phyloP scores from a whole-genome alignment of 2,888 invertebrate genomes.

The Zygothrica quintamaculata region DNA sequence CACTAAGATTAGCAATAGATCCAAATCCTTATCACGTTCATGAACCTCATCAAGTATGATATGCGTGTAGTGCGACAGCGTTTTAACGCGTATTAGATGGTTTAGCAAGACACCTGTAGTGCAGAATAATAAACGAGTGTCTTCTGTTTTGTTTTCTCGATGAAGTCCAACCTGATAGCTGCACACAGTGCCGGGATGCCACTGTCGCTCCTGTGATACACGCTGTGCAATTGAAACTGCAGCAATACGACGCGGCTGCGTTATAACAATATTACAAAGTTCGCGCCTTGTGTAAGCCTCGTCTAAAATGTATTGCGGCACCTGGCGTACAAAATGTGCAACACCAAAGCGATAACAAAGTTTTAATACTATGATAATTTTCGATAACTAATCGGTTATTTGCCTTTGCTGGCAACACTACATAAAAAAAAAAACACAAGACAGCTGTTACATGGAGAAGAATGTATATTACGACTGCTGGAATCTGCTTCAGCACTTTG shows the following conservation, averaged over 20 bases:
- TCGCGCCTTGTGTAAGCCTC: conserved; percentile 87
- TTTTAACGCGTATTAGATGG: conserved; percentile 88
- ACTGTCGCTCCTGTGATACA: conserved; percentile 92
- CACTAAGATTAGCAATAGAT: conserved; percentile 93
- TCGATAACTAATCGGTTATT: conserved; percentile 2
- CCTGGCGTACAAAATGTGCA: conserved; percentile 80
- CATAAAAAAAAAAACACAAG: too few relatives aligned
- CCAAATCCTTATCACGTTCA: conserved; percentile 96
- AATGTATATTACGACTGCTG: conserved; percentile 58
- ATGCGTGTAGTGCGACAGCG: conserved; percentile 92
- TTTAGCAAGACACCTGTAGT: conserved; percentile 96
- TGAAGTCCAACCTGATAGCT: conserved; percentile 91
- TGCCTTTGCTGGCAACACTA: background rate
- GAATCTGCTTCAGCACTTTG: conserved; percentile 50
- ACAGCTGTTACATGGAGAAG: conserved; percentile 43
- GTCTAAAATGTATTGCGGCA: conserved; percentile 97
- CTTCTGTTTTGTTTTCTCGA: conserved; percentile 45
- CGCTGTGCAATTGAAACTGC: conserved; percentile 94
- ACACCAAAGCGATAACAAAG: conserved; percentile 17
- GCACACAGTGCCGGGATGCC: conserved; percentile 92
- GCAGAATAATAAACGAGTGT: conserved; percentile 92
- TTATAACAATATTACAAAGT: conserved; percentile 94
- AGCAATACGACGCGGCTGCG: conserved; percentile 97
- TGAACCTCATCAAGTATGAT: conserved; percentile 97
- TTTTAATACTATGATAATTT: conserved; percentile 6